Conservation (phyloP, 2,888 invertebrate species). For the Cylloceria caligata region DNA sequence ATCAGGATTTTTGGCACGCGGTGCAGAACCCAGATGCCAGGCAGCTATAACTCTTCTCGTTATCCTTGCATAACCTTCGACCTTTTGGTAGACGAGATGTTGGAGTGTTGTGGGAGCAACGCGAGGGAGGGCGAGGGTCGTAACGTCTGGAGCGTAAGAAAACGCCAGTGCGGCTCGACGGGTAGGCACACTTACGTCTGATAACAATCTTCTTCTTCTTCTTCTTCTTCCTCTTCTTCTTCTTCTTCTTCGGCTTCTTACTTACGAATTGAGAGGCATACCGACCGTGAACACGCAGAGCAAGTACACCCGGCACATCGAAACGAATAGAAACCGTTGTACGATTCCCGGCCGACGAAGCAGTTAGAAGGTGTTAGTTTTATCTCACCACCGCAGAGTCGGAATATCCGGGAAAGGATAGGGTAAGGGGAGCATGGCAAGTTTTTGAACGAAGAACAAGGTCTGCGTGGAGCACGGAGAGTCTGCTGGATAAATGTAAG, state of each 20-base stretch:
- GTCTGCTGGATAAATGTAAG: conserved; percentile 57
- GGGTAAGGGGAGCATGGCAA: not conserved
- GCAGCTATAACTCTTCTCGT: conserved; percentile 35
- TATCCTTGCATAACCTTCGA: conserved; percentile 57
- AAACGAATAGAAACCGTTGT: conserved; percentile 27
- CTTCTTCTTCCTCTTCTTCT: conserved; percentile 49
- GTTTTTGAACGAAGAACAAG: conserved; percentile 20
- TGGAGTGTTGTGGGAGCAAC: conserved; percentile 26
- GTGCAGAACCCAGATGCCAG: conserved; percentile 17
- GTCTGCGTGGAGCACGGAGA: conserved; percentile 47
- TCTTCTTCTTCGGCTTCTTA: conserved; percentile 46
- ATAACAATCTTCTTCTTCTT: conserved; percentile 54
- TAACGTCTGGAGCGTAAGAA: conserved; percentile 30
- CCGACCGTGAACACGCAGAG: conserved; percentile 44
- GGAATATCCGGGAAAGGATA: conserved; percentile 46
- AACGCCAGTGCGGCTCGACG: conserved; percentile 28
- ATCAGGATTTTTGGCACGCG: conserved; percentile 57
- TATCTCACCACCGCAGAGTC: conserved; percentile 69
- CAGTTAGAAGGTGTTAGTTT: conserved; percentile 73
- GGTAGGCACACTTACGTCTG: conserved; percentile 46
- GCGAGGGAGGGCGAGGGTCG: conserved; percentile 9
- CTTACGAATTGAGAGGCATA: conserved; percentile 51
- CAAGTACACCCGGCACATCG: not conserved
- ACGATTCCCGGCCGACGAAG: conserved; percentile 35
- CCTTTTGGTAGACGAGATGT: conserved; percentile 25